Base-by-base conservation (phyloP, 1,140 invertebrate species). In the Leptoteleia sp. region DNA sequence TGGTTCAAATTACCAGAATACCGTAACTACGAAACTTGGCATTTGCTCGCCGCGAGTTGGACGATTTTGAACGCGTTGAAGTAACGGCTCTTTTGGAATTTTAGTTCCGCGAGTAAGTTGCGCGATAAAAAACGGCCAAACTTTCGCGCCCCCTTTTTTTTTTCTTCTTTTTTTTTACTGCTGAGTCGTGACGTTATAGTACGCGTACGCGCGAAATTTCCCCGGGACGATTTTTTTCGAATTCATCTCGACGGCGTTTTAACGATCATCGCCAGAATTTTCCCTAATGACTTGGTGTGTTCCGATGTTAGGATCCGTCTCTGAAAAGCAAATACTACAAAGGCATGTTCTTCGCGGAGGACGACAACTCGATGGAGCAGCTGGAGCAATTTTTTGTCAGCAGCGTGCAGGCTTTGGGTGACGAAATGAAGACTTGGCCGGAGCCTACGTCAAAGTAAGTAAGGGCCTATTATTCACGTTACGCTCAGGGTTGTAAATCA, bases 71-170 rank as follows among this genome's bases (percentile, higher is more conserved):
- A 65, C 72, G 55, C 42, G 54, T 57, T 57, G 45, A 38, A 67
- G 62, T 59, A 61, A 52, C 72, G 68, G 31, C 55, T 62, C 16
- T 12, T 57, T 54, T 29, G 12, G 45, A 75, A 75, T 65, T 75
- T 73, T 40, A 73, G 70, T 47, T 73, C 54, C 27, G 29, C n/a
- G 64, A 73, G 70, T 40, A 43, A 59, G 42, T 57, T 57, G n/a
- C n/a, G n/a, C 4, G 7, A 11, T 50, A 42, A 75, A 75, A 59
- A 75, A 62, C 59, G 52, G 48, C 45, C 40, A 37, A 65, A 65
- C 43, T 75, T 75, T 75, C 52, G 52, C 50, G 37, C 48, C 43
- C 67, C 42, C 59, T 59, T 52, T 33, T 65, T 38, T 75, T 50
- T 65, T 59, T 52, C 42, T 65, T 38, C 40, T 22, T 25, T 17